Base-by-base conservation (phyloP, 1,140 invertebrate genomes). In the Cephus cinctus region DNA sequence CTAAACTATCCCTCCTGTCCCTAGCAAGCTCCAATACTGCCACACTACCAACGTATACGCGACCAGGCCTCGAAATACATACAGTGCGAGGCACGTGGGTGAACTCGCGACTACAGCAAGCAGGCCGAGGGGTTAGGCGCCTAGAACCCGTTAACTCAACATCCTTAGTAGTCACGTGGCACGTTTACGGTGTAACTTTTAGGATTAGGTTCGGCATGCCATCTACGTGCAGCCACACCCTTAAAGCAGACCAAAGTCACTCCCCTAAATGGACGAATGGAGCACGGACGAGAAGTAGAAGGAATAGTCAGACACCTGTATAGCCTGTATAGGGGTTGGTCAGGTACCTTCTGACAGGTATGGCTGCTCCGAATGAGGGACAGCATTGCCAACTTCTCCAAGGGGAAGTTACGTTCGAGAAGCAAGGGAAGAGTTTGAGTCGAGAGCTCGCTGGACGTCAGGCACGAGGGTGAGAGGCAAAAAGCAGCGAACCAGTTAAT, bases 121-220 rank as follows among this genome's bases (percentile, higher is more conserved):
- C 46, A 44, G 27, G 47, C 52, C 50, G 44, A 30, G 8, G 23
- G 23, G 47, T 16, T 39, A 34, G 43, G 30, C 39, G 54, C 46
- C 16, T 36, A 44, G 57, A 61, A 44, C 55, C 47, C 46, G 45
- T 56, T 54, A 46, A 38, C 43, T 51, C 51, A 34, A 52, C 50
- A 42, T 55, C 12, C 41, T 40, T 35, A 25, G 32, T 30, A 53
- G 61, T 62, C 61, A 62, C 57, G 60, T 57, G 61, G 59, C 45
- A 34, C 49, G 50, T 63, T 63, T 62, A 62, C 61, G 57, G 38
- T 41, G 45, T 51, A 63, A 63, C 61, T 63, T 63, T 63, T 54
- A 47, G 57, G 47, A 63, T 56, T 53, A 54, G 42, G 47, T 57
- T 43, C 39, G 40, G 32, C 51, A 30, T 30, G n/a, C 30, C 32